These are phyloP conservation scores for Molanna angustata DNA, from an alignment of 2,888 invertebrate genomes.

Conservation along the genomic window DNA sequence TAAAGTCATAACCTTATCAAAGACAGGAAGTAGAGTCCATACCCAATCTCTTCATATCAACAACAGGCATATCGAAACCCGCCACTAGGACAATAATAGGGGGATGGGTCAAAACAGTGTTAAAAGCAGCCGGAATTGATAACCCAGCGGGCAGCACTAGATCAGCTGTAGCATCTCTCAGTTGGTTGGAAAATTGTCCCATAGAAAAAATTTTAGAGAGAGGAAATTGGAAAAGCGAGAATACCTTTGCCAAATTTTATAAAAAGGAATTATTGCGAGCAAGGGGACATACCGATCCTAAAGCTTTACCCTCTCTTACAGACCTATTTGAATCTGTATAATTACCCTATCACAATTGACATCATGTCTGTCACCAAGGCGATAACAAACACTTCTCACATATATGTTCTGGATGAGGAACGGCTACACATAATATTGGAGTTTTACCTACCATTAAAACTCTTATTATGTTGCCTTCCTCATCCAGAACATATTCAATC, in stretches of 20 bases:
- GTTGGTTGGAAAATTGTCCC: slow-evolving; percentile 13
- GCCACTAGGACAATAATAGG: slow-evolving; percentile 11
- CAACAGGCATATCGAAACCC: slow-evolving; percentile 4
- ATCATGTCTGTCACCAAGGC: slow-evolving; percentile 1
- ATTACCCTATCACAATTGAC: slow-evolving; percentile 3
- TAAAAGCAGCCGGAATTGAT: slow-evolving; percentile 12
- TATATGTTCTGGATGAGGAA: slow-evolving; percentile 7
- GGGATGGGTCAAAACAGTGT: slow-evolving; percentile 11
- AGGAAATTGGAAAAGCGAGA: slow-evolving; percentile 11
- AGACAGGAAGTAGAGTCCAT: neutral
- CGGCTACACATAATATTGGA: slow-evolving; percentile 4
- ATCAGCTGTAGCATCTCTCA: slow-evolving; percentile 13
- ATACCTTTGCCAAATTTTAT: slow-evolving; percentile 1
- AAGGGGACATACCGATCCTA: too few species aligned
- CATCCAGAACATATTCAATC: slow-evolving; percentile 5
- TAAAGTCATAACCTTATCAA: neutral
- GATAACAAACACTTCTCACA: slow-evolving; percentile 7
- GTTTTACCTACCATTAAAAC: slow-evolving; percentile 7
- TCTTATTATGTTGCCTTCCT: slow-evolving; percentile 3
- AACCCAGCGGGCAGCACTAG: slow-evolving; percentile 11
- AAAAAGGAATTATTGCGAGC: neutral
- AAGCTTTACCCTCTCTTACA: slow-evolving; percentile 1
- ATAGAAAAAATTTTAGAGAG: slow-evolving; percentile 7
- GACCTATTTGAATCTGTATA: neutral
- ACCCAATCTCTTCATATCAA: neutral